Conservation (phyloP, 35 echinoderm and acorn worm genomes). For the Ophiothrix spiculata region DNA sequence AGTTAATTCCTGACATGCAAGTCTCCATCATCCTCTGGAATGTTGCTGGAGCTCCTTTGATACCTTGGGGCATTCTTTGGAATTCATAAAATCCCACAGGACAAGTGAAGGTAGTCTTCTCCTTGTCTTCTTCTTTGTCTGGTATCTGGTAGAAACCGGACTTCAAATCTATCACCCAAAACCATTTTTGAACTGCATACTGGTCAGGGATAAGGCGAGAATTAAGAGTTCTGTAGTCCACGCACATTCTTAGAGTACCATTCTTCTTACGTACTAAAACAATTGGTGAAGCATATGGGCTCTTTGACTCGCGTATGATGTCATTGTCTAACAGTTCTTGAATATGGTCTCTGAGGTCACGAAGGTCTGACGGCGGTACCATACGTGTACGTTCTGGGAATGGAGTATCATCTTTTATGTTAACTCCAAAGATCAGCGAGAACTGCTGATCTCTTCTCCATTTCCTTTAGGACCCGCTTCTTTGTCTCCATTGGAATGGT, state of each 20-base stretch:
- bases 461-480: conserved; percentile 9
- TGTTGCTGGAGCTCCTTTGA: conserved; percentile 40
- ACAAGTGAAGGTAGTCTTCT: conserved; percentile 48
- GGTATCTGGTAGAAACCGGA: conserved; percentile 49
- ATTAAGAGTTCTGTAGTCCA: conserved; percentile 52
- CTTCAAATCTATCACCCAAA: conserved; percentile 36
- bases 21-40: conserved; percentile 49
- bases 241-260: conserved; percentile 43
- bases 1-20: conserved; percentile 29
- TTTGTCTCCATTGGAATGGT: conserved; percentile 44
- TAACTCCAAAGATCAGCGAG: conserved; percentile 14
- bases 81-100: conserved; percentile 45
- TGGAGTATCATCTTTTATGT: conserved; percentile 41
- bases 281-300: conserved; percentile 58
- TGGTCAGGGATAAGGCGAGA: conserved; percentile 24
- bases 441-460: neutral
- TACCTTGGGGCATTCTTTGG: conserved; percentile 32
- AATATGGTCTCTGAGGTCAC: conserved; percentile 30
- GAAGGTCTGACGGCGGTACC: conserved; percentile 12
- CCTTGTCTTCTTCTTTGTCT: conserved; percentile 20
- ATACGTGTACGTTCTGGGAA: conserved; percentile 38
- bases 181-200: conserved; percentile 34
- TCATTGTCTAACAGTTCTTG: conserved; percentile 38
- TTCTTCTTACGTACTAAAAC: conserved; percentile 60
- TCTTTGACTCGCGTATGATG: conserved; percentile 39